phyloP scores from a whole-genome alignment of 2,888 invertebrate genomes.

The Dendrolimus houi region DNA sequence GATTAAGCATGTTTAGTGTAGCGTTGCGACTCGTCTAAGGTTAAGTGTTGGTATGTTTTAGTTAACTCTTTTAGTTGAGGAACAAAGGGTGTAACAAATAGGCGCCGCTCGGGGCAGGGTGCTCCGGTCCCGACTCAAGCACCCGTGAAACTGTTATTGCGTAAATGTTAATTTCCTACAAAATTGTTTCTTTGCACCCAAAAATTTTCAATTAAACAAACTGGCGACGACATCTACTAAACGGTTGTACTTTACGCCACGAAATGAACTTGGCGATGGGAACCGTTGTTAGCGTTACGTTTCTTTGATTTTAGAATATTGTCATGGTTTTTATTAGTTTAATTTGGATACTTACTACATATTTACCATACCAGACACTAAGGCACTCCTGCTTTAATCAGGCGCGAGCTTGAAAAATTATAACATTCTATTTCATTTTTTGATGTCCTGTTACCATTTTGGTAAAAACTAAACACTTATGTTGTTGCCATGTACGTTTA shows the following conservation, averaged over 20 bases:
- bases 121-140: constrained; percentile 12
- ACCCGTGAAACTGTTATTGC: constrained; percentile 29
- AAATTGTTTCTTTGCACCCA: constrained; percentile 39
- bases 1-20: constrained; percentile 34
- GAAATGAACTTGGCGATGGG: neutral
- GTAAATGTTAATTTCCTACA: constrained; percentile 38
- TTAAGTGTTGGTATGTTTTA: constrained; percentile 44
- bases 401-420: no score
- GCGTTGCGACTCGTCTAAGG: constrained; percentile 23
- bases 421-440: no score
- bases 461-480: neutral
- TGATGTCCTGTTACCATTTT: no score
- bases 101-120: constrained; percentile 28
- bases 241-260: constrained; percentile 4
- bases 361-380: no score
- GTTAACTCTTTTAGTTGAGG: constrained; percentile 54
- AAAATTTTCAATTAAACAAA: constrained; percentile 29
- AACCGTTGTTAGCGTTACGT: no score
- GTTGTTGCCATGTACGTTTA: no score
- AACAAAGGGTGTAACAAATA: constrained; percentile 37
- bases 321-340: no score
- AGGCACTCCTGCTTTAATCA: no score
- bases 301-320: no score
- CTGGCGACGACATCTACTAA: constrained; percentile 23
- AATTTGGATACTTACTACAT: no score